Conservation (phyloP, 2,797 vertebrate species). For the Peromyscus nudipes region DNA sequence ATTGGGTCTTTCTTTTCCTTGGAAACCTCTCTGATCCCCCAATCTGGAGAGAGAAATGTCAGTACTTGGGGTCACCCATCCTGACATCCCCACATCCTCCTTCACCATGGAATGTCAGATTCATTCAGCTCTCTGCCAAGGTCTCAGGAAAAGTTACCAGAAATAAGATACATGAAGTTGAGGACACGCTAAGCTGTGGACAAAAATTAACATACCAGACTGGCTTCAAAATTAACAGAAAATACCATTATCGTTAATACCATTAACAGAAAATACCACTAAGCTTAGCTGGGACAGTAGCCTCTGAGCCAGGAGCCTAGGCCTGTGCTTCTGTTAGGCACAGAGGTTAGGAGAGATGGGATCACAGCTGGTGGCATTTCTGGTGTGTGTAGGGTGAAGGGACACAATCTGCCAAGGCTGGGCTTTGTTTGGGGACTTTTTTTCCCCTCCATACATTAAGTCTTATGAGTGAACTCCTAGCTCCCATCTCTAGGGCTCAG, state of each 20-base stretch:
- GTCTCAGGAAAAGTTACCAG: neutral
- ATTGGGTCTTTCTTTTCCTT: neutral
- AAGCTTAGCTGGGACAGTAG: neutral
- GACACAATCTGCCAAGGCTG: neutral
- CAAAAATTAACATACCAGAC: neutral
- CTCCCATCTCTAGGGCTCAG: neutral
- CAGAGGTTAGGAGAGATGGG: neutral
- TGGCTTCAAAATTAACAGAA: neutral
- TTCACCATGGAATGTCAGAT: fast-evolving
- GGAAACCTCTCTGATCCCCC: neutral
- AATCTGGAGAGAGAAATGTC: neutral
- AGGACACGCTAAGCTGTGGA: neutral
- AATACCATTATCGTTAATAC: neutral
- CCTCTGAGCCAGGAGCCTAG: neutral
- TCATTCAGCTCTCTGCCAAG: neutral
- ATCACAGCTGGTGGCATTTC: neutral
- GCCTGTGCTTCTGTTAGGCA: neutral
- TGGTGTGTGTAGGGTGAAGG: neutral
- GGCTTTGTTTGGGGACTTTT: neutral
- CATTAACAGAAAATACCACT: neutral
- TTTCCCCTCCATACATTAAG: neutral
- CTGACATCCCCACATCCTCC: neutral
- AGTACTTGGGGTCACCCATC: neutral
- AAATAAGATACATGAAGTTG: neutral
- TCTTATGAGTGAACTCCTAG: neutral